phyloP scores from a whole-genome alignment of 2,888 invertebrate species.

The Polydesmus complanatus region DNA sequence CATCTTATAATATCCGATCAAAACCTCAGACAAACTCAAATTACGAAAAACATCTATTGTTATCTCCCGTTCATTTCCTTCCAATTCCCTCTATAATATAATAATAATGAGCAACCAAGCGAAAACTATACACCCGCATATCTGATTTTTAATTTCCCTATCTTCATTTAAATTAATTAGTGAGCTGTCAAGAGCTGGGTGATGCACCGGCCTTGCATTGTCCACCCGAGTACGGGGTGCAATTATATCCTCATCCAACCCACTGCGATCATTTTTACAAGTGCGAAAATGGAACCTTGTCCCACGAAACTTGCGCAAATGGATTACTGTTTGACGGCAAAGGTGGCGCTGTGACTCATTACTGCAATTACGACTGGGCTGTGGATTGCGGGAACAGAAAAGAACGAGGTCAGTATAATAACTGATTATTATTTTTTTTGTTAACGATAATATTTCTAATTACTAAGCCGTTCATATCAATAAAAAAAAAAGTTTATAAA shows the following conservation, averaged over 20 bases:
- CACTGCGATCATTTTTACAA: conserved; percentile 78
- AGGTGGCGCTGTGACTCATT: conserved; percentile 71
- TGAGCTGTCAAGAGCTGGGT: conserved; percentile 9
- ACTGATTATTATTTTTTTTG: neutral
- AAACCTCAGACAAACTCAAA: too few relatives aligned
- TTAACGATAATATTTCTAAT: too few relatives aligned
- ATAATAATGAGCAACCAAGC: too few relatives aligned
- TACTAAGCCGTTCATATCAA: neutral
- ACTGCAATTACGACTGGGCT: conserved; percentile 85
- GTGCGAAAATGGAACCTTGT: conserved; percentile 78
- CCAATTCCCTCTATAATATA: too few relatives aligned
- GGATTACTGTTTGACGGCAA: conserved; percentile 81
- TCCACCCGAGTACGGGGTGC: conserved; percentile 63
- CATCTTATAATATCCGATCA: too few relatives aligned
- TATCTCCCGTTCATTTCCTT: too few relatives aligned
- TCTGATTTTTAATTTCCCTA: too few relatives aligned
- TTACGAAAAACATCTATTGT: too few relatives aligned
- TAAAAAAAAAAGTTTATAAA: too few relatives aligned
- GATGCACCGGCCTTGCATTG: conserved; percentile 28
- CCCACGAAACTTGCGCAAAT: conserved; percentile 80
- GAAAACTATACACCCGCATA: too few relatives aligned
- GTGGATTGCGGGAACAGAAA: conserved; percentile 57
- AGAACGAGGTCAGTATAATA: conserved; percentile 24
- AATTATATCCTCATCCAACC: conserved; percentile 74
- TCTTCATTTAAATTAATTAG: too few relatives aligned